Base-by-base conservation (phyloP, 2,888 invertebrate species). In the Ceratothoa steindachneri region DNA sequence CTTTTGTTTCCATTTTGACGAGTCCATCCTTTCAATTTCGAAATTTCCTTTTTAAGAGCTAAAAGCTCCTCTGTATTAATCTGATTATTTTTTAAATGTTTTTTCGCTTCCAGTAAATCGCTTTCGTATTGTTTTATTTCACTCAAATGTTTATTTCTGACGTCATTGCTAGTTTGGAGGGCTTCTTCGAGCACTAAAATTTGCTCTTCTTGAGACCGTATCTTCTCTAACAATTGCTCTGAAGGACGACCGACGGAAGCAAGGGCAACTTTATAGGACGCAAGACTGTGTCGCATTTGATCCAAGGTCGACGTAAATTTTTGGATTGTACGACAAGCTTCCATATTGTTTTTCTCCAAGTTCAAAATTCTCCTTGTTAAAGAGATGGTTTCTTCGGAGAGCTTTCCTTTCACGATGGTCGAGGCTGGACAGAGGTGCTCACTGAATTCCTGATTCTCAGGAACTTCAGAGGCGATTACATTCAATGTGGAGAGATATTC, bases 131-230 rank as follows among this genome's bases (percentile, higher is more conserved):
- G n/a, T 24, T 60, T 60, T 24, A 12, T 22, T 12, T 60, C 60
- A 22, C 22, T 24, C 24, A 60, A 60, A 60, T 22, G n/a, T 22
- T 22, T 60, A 1, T n/a, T 12, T 60, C 24, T 60, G 19, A 24
- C n/a, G 12, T 60, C 60, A 60, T 60, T 60, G 24, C 60, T 22
- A 22, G 24, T 12, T 12, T 24, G 70, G 12, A 78, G 73, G 9
- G 77, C 77, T 27, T 30, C 60, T 29, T 78, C 73, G 9, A 75
- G 30, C 19, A 71, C 31, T 30, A 68, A 71, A n/a, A 78, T 72
- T 41, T 78, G 77, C 41, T 78, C 77, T 28, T 78, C 75, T 67
- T 75, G 75, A 15, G 72, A 73, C 29, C 73, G 73, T 65, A 78
- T 75, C 2, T 72, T 72, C 55, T 75, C 68, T 22, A 75, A 41